Percentiles rank a stretch among this genome's conserved stretches.
Conservation (phyloP, 2,888 invertebrate genomes). For the Ochlodes sylvanus region DNA sequence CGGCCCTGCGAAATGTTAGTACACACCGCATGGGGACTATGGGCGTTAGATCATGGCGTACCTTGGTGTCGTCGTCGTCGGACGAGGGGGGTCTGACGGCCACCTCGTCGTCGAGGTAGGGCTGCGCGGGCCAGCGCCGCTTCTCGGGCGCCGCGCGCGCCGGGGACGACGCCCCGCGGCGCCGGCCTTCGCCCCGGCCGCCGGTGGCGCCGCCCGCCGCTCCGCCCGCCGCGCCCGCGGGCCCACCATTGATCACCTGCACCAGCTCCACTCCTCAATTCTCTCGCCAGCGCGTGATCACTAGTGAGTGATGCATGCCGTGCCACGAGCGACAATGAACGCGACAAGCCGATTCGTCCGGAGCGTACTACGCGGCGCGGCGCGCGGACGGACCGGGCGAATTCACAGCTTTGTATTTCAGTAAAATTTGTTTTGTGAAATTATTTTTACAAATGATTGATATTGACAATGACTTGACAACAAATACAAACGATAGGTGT, state of each 20-base stretch:
- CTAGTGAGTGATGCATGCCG: constrained; percentile 41
- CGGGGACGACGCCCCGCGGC: constrained; percentile 77
- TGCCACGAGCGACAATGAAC: background rate
- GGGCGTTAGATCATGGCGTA: constrained; percentile 51
- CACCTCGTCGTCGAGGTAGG: constrained; percentile 59
- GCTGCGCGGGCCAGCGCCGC: constrained; percentile 88
- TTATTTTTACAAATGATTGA: background rate
- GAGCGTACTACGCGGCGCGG: too few species aligned
- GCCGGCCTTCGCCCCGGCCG: constrained; percentile 63
- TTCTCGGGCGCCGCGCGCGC: constrained; percentile 88
- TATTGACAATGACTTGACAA: background rate
- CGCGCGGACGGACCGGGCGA: background rate
- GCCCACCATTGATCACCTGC: constrained; percentile 79
- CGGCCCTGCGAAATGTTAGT: constrained; percentile 43
- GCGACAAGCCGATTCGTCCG: too few species aligned
- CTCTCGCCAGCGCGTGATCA: constrained; percentile 38
- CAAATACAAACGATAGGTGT: too few species aligned
- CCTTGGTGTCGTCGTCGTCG: constrained; percentile 76
- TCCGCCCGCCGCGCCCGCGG: constrained; percentile 53
- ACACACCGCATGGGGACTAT: constrained; percentile 46
- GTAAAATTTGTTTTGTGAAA: background rate
- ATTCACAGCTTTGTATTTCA: background rate
- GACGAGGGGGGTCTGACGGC: constrained; percentile 62
- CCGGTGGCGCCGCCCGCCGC: constrained; percentile 50
- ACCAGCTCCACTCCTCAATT: constrained; percentile 25